Evolutionary conservation across 2,113 vertebrate species (phyloP), one percentile per base, ranked within the genome.

Genomic region (Phalacrocorax pelagicus): DNA sequence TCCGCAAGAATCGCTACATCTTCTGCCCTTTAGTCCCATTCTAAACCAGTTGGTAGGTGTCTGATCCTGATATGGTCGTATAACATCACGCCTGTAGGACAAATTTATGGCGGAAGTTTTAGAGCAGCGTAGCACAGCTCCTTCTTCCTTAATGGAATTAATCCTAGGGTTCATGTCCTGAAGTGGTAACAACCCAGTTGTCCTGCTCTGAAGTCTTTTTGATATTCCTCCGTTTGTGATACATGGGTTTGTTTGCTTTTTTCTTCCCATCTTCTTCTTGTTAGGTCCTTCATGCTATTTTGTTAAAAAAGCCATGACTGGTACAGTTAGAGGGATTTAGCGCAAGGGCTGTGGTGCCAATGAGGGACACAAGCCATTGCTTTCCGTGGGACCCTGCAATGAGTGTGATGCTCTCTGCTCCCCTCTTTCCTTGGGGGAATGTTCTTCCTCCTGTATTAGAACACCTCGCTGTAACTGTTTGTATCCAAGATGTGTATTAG

Each of bases 1-100:
- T 85, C 17, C 23, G 29, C 18, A 42, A 42, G 36, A 55, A 21
- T 77, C 0, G 0, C 38, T 78, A 5, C 19, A 5, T 58, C 38
- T 84, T 88, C 58, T 92, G 42, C 42, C 22, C 13, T 55, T 71
- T 75, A 81, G 52, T 69, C n/a, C 8, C 8, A 11, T 65, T 57
- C 20, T 34, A 40, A 75, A 72, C 10, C 20, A 52, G 29, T 49
- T 32, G 27, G 38, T 47, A 54, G 19, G 23, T 88, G 20, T 49
- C 75, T 73, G 42, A 72, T 65, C 14, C n/a, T 54, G n/a, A 6
- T 29, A 12, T 1, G 32, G 12, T 26, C 5, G 0, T 52, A 3
- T 11, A 61, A 36, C 6, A 16, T 55, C 40, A 6, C 6, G 1
- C 18, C 16, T 81, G 42, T 74, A 67, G 15, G 16, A 57, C 22